phyloP scores from a whole-genome alignment of 2,888 invertebrate species.

The Abrostola tripartita region DNA sequence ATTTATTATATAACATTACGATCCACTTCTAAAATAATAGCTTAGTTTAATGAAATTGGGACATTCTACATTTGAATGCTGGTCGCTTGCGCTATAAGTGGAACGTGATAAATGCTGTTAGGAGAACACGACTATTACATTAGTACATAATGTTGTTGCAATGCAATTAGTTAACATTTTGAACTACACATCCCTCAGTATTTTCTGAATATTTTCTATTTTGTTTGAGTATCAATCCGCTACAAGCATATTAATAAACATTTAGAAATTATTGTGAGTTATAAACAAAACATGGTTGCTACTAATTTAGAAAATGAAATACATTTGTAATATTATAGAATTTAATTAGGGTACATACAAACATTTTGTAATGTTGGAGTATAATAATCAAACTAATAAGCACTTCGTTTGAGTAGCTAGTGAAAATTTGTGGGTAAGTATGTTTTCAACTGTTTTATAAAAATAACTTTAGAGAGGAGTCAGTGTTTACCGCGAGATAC shows the following conservation, averaged over 20 bases:
- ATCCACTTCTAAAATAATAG: not conserved
- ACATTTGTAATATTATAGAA: constrained; percentile 83
- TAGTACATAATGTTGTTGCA: constrained; percentile 3
- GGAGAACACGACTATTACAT: not conserved
- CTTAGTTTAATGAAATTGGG: not conserved
- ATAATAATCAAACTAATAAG: constrained; percentile 87
- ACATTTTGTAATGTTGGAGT: constrained; percentile 87
- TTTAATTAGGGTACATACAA: constrained; percentile 88
- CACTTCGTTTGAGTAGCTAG: constrained; percentile 83
- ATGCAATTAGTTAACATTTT: constrained; percentile 1
- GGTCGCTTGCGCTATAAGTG: not conserved
- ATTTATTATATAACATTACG: not conserved
- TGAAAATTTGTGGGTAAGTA: constrained; percentile 79
- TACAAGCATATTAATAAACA: constrained; percentile 1
- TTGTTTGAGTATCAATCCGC: constrained; percentile 1
- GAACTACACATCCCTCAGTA: not conserved
- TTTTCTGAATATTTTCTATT: constrained; percentile 5
- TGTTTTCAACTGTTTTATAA: constrained; percentile 67
- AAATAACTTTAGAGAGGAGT: constrained; percentile 80
- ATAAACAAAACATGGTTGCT: constrained; percentile 3
- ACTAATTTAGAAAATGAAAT: constrained; percentile 53
- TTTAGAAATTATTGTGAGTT: not conserved
- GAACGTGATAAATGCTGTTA: not conserved
- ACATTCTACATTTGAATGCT: not conserved
- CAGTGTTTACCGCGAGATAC: constrained; percentile 60